Base-by-base conservation (phyloP, 2,888 invertebrate genomes). In the Bombyx huttoni region DNA sequence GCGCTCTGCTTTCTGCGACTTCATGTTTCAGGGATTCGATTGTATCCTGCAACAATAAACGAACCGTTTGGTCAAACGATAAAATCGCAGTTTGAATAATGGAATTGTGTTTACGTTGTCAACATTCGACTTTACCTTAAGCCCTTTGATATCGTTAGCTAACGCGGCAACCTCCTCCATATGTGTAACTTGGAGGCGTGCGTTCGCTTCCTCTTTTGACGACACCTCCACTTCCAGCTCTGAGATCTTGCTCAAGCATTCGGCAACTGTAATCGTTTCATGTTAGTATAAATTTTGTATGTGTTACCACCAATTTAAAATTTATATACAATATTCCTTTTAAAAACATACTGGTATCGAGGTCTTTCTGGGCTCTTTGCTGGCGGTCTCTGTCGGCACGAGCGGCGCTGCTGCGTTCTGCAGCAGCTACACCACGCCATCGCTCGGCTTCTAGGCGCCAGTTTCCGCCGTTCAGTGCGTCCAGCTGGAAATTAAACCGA, bases 191-290 rank as follows among this genome's bases (percentile, higher is more conserved):
- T 88, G 84, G 49, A 89, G 81, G 59, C 88, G 86, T 54, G 86
- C 78, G 61, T 88, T 89, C 52, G 70, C 81, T 62, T 90, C 84
- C 61, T 90, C 90, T 60, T 86, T 89, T 49, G 87, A 79, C 49
- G 87, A 77, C 60, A 90, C 79, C 66, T 91, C 90, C 63, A 81
- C 81, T 71, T 91, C 90, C 64, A 90, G 83, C 73, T 90, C 90
- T 61, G 88, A 83, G 70, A 89, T 89, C 80, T 88, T 88, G 78
- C 81, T 80, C 73, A 91, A 72, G 77, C 89, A 91, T 76, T 89
- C 87, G 71, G 90, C 89, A 72, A 90, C 91, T 91, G 69, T 0
- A 78, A 78, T 9, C 49, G 49, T 1, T 10, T 10, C 8, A 10
- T 40, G 3, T 10, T 10, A 40, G 2, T 8, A 6, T 8, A 40